Percentiles rank a stretch among this genome's conserved stretches.
These are phyloP conservation scores for Delphinapterus leucas DNA, from an alignment of 2,113 vertebrate species.

Conservation along the genomic window DNA sequence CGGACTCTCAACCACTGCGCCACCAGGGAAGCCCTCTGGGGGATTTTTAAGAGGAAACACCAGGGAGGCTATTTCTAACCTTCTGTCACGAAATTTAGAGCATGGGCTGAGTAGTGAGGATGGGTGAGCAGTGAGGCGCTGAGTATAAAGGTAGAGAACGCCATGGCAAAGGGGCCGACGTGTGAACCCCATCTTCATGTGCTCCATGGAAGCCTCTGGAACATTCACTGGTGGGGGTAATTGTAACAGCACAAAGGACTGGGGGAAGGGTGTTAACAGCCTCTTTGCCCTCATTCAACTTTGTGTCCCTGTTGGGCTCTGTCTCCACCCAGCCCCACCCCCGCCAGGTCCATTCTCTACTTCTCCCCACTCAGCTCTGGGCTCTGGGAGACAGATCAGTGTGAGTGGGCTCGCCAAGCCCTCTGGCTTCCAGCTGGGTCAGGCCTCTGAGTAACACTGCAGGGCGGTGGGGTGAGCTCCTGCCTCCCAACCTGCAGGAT, in stretches of 20 bases:
- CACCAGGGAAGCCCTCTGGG: no score
- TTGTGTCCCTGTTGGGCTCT: not conserved
- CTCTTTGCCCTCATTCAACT: not conserved
- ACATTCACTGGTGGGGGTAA: not conserved
- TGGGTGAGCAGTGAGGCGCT: not conserved
- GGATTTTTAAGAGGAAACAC: not conserved
- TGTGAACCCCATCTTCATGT: not conserved
- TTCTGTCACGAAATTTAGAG: not conserved
- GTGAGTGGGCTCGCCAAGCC: accelerated
- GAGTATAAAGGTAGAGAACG: not conserved
- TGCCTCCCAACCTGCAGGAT: not conserved
- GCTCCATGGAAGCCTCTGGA: not conserved
- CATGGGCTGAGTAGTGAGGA: accelerated
- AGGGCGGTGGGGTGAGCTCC: not conserved
- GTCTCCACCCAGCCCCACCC: accelerated
- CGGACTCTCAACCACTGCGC: no score
- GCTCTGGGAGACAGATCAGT: not conserved
- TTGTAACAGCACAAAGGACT: not conserved
- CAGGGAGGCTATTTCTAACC: not conserved
- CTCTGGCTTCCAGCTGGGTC: not conserved
- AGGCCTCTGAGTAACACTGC: not conserved
- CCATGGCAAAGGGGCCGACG: accelerated
- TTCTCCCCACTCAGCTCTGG: accelerated
- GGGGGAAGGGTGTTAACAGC: not conserved
- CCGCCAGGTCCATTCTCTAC: accelerated